These are phyloP conservation scores for Remorina albescens DNA, from an alignment of 2,797 vertebrate genomes.

Conservation along the genomic window DNA sequence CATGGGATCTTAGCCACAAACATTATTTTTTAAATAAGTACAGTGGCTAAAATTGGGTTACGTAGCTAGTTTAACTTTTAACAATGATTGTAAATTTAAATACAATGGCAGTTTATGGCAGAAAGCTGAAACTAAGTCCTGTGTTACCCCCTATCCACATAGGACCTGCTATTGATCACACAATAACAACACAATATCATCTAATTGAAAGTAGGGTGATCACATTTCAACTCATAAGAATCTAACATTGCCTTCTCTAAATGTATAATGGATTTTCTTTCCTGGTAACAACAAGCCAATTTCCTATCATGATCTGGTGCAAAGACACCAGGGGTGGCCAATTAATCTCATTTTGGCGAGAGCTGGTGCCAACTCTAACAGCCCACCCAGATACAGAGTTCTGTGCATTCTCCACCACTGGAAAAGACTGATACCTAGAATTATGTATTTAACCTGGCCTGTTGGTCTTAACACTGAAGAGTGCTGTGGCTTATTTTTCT, in stretches of 20 bases:
- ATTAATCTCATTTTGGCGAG: conserved; percentile 42
- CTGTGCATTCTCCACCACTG: not conserved
- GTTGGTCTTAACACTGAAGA: not conserved
- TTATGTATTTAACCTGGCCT: conserved; percentile 6
- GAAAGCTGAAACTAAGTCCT: conserved; percentile 3
- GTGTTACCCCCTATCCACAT: conserved; percentile 5
- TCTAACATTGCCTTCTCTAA: conserved; percentile 6
- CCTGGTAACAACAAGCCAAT: conserved; percentile 44
- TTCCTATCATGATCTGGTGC: conserved; percentile 28
- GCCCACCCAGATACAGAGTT: not conserved
- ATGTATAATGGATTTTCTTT: conserved; percentile 40
- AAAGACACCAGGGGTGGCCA: conserved; percentile 13
- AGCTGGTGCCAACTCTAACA: not conserved
- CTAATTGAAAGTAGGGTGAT: conserved; percentile 21
- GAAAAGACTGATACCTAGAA: conserved; percentile 2
- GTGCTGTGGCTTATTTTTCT: conserved; percentile 8
- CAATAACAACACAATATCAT: conserved; percentile 3
- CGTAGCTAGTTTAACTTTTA: not conserved
- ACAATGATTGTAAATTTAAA: too few relatives aligned
- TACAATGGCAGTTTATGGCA: conserved; percentile 25
- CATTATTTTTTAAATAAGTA: not conserved
- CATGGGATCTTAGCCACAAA: conserved; percentile 3
- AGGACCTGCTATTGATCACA: conserved; percentile 22
- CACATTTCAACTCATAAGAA: conserved; percentile 23
- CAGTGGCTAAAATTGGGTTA: not conserved